Conservation (phyloP, 2,797 vertebrate species). For the Pagetopsis macropterus region DNA sequence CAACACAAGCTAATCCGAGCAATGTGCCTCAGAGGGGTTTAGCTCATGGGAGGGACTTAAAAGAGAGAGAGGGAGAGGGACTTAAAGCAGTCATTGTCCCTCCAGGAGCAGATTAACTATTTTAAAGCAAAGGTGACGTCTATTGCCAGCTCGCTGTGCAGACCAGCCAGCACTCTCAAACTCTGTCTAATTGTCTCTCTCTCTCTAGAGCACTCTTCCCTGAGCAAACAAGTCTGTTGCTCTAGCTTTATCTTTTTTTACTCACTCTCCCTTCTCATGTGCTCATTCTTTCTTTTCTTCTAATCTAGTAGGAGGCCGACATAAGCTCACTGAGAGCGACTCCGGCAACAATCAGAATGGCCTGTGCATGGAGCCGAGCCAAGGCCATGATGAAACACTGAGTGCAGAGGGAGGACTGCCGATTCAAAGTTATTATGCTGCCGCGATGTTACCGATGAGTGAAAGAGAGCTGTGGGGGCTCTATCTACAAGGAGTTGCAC, state of each 20-base stretch:
- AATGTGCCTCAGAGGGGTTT: slow-evolving; percentile 72
- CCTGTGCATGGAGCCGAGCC: slow-evolving; percentile 45
- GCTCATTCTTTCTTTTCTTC: slow-evolving; percentile 50
- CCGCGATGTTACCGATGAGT: slow-evolving; percentile 51
- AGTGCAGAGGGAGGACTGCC: slow-evolving; percentile 49
- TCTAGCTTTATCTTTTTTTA: slow-evolving; percentile 40
- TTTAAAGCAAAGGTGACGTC: slow-evolving; percentile 82
- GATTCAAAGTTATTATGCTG: slow-evolving; percentile 78
- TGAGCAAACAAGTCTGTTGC: slow-evolving; percentile 46
- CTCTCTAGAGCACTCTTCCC: slow-evolving; percentile 24
- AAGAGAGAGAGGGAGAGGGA: slow-evolving; percentile 54
- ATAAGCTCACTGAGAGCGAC: slow-evolving; percentile 40
- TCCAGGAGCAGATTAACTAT: slow-evolving; percentile 79
- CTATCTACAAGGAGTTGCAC: slow-evolving; percentile 38
- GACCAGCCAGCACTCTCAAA: slow-evolving; percentile 37
- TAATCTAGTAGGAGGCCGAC: slow-evolving; percentile 53
- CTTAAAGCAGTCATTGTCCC: slow-evolving; percentile 77
- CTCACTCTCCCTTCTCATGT: slow-evolving; percentile 24
- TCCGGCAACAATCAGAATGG: slow-evolving; percentile 41
- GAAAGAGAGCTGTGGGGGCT: slow-evolving; percentile 50
- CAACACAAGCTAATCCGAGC: slow-evolving; percentile 74
- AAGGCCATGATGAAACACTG: slow-evolving; percentile 66
- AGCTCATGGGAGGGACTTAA: slow-evolving; percentile 73
- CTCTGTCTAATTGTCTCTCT: slow-evolving; percentile 44
- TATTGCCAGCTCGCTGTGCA: slow-evolving; percentile 39